Evolutionary conservation across 2,113 vertebrate genomes (phyloP).

Genomic region (Spilogale gracilis): DNA sequence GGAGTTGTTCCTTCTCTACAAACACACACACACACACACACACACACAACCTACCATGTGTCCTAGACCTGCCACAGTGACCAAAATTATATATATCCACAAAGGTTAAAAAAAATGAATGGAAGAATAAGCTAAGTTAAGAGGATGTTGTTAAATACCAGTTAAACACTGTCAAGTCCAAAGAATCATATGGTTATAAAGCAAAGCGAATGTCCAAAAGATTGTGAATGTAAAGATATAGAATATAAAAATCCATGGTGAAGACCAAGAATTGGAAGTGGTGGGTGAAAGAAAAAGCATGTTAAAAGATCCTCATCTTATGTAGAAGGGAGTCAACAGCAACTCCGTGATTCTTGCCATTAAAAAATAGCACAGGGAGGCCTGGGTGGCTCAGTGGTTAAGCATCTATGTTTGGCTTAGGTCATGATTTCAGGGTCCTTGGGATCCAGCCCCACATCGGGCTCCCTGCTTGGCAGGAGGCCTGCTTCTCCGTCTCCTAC

Average conservation of each 20-base stretch:
- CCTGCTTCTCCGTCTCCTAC: too few relatives aligned
- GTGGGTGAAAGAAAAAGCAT: neutral
- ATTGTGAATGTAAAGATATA: neutral
- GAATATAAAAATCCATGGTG: neutral
- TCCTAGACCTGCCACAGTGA: neutral
- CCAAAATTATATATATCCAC: neutral
- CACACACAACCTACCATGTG: neutral
- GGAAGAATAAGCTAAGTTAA: neutral
- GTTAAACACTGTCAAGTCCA: neutral
- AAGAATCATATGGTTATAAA: neutral
- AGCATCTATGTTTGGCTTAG: too few relatives aligned
- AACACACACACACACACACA: neutral
- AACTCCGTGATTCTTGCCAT: neutral
- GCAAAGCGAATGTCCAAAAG: neutral
- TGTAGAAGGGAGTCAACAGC: neutral
- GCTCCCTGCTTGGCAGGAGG: too few relatives aligned
- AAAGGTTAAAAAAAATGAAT: neutral
- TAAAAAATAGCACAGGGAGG: neutral
- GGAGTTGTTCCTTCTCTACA: neutral
- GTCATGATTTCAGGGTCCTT: too few relatives aligned
- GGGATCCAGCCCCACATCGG: too few relatives aligned
- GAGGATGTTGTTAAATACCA: neutral
- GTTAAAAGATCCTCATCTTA: slow-evolving; percentile 11
- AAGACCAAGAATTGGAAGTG: neutral
- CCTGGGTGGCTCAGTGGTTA: too few relatives aligned